These are phyloP conservation scores for Diadophis punctatus DNA, from an alignment of 2,113 vertebrate genomes.

Conservation along the genomic window DNA sequence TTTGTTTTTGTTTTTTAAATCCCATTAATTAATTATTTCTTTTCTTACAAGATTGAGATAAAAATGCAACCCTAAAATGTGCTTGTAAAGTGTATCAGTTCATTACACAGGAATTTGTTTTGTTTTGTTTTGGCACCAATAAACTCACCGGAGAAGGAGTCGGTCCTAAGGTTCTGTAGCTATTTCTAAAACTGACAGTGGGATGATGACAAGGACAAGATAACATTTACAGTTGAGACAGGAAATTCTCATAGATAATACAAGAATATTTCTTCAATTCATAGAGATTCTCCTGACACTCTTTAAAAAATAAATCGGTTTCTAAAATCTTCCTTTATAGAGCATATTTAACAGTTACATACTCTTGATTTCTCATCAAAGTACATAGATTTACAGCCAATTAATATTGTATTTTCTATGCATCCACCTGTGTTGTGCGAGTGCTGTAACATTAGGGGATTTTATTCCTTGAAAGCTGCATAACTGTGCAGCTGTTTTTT, in stretches of 20 bases:
- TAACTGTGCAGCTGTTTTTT: not conserved
- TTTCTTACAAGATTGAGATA: slow-evolving; percentile 51
- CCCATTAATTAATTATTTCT: slow-evolving; percentile 6
- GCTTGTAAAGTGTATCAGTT: slow-evolving; percentile 55
- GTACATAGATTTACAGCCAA: not conserved
- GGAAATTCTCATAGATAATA: slow-evolving; percentile 20
- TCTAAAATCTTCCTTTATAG: not conserved
- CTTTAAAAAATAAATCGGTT: not conserved
- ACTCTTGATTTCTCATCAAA: not conserved
- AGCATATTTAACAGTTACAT: not conserved
- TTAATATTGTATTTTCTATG: not conserved
- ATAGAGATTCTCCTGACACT: not conserved
- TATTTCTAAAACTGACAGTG: slow-evolving; percentile 57
- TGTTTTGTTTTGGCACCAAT: slow-evolving; percentile 28
- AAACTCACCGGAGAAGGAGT: slow-evolving; percentile 55
- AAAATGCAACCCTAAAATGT: slow-evolving; percentile 55
- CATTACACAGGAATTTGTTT: slow-evolving; percentile 45
- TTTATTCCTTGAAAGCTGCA: not conserved
- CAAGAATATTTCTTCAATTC: not conserved
- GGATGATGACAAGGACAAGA: slow-evolving; percentile 43
- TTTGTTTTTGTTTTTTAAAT: not conserved
- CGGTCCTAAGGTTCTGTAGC: slow-evolving; percentile 48
- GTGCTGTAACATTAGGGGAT: too few species aligned
- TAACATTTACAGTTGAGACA: slow-evolving; percentile 49
- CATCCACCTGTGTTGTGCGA: not conserved